These are phyloP conservation scores for Rhinolophus sinicus DNA, from an alignment of 2,113 vertebrate species.

Conservation along the genomic window DNA sequence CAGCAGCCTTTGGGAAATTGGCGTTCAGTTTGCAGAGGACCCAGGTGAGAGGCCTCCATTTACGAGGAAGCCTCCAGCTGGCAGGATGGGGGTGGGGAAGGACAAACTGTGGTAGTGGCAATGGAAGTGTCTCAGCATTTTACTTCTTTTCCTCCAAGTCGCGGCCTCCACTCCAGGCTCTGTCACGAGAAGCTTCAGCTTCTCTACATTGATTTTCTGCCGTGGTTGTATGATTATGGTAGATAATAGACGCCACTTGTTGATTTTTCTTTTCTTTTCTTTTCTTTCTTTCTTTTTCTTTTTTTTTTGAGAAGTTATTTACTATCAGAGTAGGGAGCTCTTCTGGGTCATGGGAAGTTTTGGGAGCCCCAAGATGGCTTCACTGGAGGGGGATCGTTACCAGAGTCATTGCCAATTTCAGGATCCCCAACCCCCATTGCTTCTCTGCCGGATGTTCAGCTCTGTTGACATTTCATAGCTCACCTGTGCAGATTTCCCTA, in stretches of 20 bases:
- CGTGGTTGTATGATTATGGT: background rate
- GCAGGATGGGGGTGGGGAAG: background rate
- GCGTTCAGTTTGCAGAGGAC: background rate
- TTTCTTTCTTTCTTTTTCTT: background rate
- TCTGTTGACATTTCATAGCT: background rate
- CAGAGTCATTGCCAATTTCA: background rate
- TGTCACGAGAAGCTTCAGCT: background rate
- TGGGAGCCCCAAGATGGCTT: background rate
- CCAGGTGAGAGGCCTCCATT: background rate
- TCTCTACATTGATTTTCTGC: background rate
- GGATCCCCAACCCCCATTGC: fast-evolving
- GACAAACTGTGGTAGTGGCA: background rate
- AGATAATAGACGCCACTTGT: background rate
- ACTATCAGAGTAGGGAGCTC: background rate
- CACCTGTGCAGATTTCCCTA: background rate
- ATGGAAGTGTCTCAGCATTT: background rate
- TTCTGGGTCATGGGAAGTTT: background rate
- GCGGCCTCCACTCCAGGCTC: background rate
- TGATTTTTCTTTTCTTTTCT: background rate
- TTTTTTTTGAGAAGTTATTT: background rate
- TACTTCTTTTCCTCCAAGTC: background rate
- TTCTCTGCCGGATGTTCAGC: background rate
- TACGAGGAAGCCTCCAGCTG: background rate
- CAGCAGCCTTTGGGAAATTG: background rate
- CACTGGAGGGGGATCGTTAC: background rate